Percentiles rank a stretch among this genome's conserved stretches.
These are phyloP conservation scores for Asobara japonica DNA, from an alignment of 1,140 invertebrate species.

Conservation along the genomic window DNA sequence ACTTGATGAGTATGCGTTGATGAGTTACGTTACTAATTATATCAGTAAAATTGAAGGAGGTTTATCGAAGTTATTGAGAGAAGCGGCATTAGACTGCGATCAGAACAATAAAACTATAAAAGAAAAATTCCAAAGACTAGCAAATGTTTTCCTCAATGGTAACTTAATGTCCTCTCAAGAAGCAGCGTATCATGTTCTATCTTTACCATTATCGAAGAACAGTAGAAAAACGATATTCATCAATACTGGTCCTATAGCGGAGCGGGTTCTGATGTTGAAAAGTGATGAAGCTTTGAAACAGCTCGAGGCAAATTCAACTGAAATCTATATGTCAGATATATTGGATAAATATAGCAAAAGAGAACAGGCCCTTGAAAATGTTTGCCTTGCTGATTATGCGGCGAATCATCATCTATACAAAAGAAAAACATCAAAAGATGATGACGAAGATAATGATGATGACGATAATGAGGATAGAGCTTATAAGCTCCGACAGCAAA, in stretches of 20 bases:
- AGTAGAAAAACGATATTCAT: slow-evolving; percentile 11
- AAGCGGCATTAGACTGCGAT: slow-evolving; percentile 34
- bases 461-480: not conserved
- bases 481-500: not conserved
- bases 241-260: not conserved
- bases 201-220: slow-evolving; percentile 37
- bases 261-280: slow-evolving; percentile 15
- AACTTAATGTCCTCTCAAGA: slow-evolving; percentile 50
- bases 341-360: not conserved
- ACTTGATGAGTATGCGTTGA: no score
- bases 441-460: not conserved
- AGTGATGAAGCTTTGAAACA: not conserved
- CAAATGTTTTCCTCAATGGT: slow-evolving; percentile 47
- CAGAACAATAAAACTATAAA: slow-evolving; percentile 25
- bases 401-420: not conserved
- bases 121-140: slow-evolving; percentile 43
- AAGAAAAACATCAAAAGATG: not conserved
- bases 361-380: not conserved
- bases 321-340: not conserved
- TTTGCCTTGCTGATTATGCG: slow-evolving; percentile 17
- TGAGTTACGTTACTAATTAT: slow-evolving; percentile 6
- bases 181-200: slow-evolving; percentile 44
- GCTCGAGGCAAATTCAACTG: not conserved
- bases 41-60: slow-evolving; percentile 41
- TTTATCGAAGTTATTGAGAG: slow-evolving; percentile 40